Base-by-base conservation (phyloP, 2,888 invertebrate genomes). In the Eupithecia abbreviata region DNA sequence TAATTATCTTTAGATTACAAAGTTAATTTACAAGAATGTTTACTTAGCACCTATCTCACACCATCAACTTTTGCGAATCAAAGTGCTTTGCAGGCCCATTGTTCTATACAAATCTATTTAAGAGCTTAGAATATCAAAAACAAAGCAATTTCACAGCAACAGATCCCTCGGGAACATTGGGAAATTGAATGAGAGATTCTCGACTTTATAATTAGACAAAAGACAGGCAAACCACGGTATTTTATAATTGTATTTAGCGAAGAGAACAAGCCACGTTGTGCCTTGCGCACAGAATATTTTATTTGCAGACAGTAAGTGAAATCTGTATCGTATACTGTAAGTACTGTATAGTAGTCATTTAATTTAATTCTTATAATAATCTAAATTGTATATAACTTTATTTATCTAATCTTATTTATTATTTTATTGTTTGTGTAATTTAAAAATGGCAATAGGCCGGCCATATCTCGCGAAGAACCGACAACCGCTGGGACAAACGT, bases 191-290 rank as follows among this genome's bases (percentile, higher is more conserved):
- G 76, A 81, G 74, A 73, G 75, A 79, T 76, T 75, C 75, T 71
- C 76, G 76, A 55, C 58, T 77, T 77, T 71, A 77, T 81, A 81
- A 82, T 81, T 73, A 76, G 81, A 82, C 80, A 82, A 82, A 78
- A 79, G 81, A 74, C 79, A 79, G 81, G 73, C 79, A 77, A 80
- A 77, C 80, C 72, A 73, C 77, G 72, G 73, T 72, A 62, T 79
- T 80, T 79, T 79, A 74, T 81, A 81, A 80, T 82, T 77, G 68
- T 78, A 73, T 81, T 80, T 77, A 18, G 66, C 72, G 76, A 62
- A 30, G 30, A 62, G 70, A 18, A 72, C 75, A 75, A 71, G 73
- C 74, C 62, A 30, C 15, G 71, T 10, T n/a, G 45, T n/a, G 18
- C 18, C 10, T 12, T 18, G 18, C 10, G 13, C 71, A 72, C 74